phyloP scores from a whole-genome alignment of 2,797 vertebrate genomes.

The Garrulus glandarius region DNA sequence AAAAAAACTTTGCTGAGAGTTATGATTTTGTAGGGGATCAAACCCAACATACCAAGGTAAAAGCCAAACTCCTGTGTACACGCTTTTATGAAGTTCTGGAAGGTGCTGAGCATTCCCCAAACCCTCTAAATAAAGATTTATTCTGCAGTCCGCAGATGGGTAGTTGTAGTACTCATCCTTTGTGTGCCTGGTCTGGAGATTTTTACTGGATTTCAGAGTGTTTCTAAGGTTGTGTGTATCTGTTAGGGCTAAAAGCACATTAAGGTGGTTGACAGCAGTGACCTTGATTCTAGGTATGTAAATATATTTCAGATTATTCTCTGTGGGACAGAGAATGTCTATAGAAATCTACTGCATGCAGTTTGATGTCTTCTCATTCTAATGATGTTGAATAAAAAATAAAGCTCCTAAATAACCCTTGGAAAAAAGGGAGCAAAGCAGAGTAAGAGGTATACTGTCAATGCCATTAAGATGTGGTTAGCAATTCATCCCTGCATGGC shows the following conservation, averaged over 20 bases:
- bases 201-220: background rate
- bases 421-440: background rate
- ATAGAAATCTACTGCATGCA: background rate
- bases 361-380: background rate
- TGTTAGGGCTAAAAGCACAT: background rate
- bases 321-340: background rate
- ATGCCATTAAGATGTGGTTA: background rate
- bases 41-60: background rate
- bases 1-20: background rate
- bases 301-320: background rate
- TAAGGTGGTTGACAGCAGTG: background rate
- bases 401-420: background rate
- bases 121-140: background rate
- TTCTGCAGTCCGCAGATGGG: background rate
- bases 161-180: background rate
- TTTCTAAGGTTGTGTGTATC: background rate
- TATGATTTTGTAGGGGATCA: background rate
- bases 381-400: background rate
- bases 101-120: background rate
- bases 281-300: background rate
- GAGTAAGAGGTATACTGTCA: background rate
- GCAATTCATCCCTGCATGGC: background rate
- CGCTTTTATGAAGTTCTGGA: background rate
- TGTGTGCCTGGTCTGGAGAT: background rate
- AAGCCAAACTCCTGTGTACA: background rate